Evolutionary conservation across 2,797 vertebrate genomes (phyloP).

Genomic region (Platyrinchus mystaceus): DNA sequence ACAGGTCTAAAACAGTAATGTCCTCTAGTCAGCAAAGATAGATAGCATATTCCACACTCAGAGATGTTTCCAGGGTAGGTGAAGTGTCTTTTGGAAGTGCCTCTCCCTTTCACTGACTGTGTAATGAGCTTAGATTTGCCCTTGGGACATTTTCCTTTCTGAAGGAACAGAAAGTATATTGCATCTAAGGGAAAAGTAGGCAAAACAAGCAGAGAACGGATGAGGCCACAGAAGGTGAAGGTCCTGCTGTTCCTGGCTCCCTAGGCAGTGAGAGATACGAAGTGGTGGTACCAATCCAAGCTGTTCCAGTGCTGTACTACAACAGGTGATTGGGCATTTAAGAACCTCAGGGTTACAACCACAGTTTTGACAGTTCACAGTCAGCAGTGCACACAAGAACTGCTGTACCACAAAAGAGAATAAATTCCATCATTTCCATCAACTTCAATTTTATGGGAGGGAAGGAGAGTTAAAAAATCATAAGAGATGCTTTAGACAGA

Average conservation of each 20-base stretch:
- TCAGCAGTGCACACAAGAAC: background rate
- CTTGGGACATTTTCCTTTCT: background rate
- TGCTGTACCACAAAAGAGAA: background rate
- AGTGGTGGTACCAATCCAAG: background rate
- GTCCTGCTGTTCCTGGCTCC: background rate
- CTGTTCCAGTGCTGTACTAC: background rate
- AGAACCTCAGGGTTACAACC: background rate
- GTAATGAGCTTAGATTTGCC: background rate
- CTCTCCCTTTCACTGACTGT: background rate
- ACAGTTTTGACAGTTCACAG: accelerated
- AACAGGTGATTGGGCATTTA: background rate
- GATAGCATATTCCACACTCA: background rate
- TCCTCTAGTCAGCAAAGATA: background rate
- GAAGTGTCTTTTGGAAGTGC: background rate
- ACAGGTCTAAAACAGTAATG: background rate
- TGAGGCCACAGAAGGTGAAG: background rate
- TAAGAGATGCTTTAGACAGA: background rate
- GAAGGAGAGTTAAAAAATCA: background rate
- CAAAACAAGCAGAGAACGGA: background rate
- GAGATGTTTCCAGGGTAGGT: background rate
- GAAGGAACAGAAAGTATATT: background rate
- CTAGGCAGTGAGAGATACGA: background rate
- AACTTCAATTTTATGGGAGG: background rate
- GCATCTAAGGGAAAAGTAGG: background rate
- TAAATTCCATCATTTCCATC: background rate